phyloP scores from a whole-genome alignment of 1,140 invertebrate genomes.

The Trichonephila clavata region DNA sequence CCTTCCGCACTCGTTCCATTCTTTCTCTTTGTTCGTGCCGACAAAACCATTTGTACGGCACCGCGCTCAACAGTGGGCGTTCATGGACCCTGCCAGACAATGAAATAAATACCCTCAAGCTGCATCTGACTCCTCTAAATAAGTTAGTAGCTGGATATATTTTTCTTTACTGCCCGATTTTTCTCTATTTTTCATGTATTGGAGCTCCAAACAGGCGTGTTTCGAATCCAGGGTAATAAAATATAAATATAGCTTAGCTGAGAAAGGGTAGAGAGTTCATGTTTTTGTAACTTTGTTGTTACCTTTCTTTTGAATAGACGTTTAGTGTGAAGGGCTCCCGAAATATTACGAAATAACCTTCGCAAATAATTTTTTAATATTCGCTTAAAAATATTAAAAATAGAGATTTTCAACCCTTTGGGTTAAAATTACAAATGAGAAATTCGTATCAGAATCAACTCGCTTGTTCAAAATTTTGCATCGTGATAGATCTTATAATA shows the following conservation, averaged over 20 bases:
- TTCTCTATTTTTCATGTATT: not conserved
- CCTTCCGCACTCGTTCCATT: not conserved
- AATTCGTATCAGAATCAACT: too few relatives aligned
- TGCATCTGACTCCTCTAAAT: slow-evolving; percentile 22
- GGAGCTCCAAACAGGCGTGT: not conserved
- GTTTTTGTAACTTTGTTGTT: not conserved
- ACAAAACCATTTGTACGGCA: slow-evolving; percentile 4
- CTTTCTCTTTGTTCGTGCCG: slow-evolving; percentile 50
- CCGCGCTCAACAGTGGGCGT: not conserved
- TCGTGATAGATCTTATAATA: too few relatives aligned
- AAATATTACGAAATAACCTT: not conserved
- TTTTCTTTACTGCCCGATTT: not conserved
- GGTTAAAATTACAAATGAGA: too few relatives aligned
- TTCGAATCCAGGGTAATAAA: not conserved
- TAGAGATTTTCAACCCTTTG: too few relatives aligned
- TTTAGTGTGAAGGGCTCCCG: not conserved
- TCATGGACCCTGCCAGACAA: slow-evolving; percentile 10
- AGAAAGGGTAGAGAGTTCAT: not conserved
- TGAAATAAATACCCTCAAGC: slow-evolving; percentile 30
- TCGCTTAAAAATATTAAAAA: too few relatives aligned
- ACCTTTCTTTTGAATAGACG: not conserved
- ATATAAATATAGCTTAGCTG: not conserved
- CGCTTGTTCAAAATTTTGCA: too few relatives aligned
- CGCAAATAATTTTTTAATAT: too few relatives aligned
- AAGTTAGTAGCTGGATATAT: not conserved